Evolutionary conservation across 2,113 vertebrate genomes (phyloP).

Genomic region (Steatornis caripensis): DNA sequence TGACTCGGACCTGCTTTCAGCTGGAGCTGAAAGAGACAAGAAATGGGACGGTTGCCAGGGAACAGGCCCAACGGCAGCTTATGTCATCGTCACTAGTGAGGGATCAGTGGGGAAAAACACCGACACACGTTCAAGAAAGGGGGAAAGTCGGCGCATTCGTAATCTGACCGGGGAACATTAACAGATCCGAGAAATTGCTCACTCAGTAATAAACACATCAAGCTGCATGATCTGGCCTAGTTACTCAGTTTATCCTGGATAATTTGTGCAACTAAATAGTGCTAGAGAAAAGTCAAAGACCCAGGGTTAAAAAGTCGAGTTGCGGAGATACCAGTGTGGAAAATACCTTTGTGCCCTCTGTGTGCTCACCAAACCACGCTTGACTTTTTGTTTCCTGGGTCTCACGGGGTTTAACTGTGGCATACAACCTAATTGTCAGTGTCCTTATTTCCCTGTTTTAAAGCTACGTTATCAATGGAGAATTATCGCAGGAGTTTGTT

Average conservation of each 20-base stretch:
- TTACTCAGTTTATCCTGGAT: not conserved
- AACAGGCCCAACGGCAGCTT: conserved; percentile 69
- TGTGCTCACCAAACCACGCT: not conserved
- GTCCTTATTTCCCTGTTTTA: not conserved
- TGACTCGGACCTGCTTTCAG: conserved; percentile 79
- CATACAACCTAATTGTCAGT: not conserved
- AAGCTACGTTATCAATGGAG: not conserved
- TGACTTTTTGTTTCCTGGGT: not conserved
- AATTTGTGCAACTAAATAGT: not conserved
- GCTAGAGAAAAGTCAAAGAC: not conserved
- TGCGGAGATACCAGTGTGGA: not conserved
- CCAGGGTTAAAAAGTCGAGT: not conserved
- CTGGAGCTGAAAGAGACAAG: conserved; percentile 70
- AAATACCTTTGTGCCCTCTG: not conserved
- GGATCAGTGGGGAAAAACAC: conserved; percentile 45
- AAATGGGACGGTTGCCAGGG: conserved; percentile 84
- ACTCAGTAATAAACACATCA: not conserved
- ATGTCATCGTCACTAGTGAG: conserved; percentile 58
- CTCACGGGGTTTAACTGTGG: not conserved
- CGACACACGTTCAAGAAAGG: conserved; percentile 33
- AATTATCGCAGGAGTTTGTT: not conserved
- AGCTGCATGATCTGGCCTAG: not conserved
- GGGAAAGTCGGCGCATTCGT: not conserved
- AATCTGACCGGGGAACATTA: not conserved
- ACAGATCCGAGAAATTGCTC: not conserved